Evolutionary conservation across 1,140 invertebrate genomes (phyloP), one percentile per base, ranked within the genome.

Genomic region (Colletes latitarsis): DNA sequence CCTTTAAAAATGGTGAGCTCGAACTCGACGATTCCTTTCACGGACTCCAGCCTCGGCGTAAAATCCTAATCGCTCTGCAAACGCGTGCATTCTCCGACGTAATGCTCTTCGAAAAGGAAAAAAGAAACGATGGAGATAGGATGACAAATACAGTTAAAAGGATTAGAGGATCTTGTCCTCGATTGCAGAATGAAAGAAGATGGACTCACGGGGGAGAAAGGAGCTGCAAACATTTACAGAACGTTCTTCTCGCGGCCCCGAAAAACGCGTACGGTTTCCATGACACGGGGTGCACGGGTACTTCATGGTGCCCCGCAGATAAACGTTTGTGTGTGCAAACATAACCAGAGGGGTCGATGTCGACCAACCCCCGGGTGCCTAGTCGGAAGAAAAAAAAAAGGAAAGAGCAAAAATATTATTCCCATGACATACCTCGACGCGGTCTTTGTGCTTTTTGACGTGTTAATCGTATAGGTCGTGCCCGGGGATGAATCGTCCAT

Each of bases 401-500:
- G 55, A 58, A 78, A 62, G 80, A 81, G 77, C 78, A 77, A 89
- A 85, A 84, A 88, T 87, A 86, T 91, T 83, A 91, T 92, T 92
- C 89, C 88, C 90, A 92, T 92, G 89, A 89, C 86, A 89, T 85
- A 79, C 79, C 74, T 83, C 82, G 81, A 82, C 76, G 81, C 60
- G 70, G 81, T 74, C 84, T 89, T 91, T 91, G 88, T 91, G 73
- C 60, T 68, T 81, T 84, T 74, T 89, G 88, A 89, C 85, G 90
- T 88, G 90, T 91, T 91, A 92, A 92, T 92, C 91, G 90, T 74
- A 90, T 89, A 88, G 89, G 77, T 77, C 62, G 85, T 67, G 84
- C 80, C 64, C 68, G 70, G 53, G 46, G 77, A 82, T 68, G 84
- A 82, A 76, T 82, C 67, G 62, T 75, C 58, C 49, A 68, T 74